A percentile compares a stretch with the other conserved stretches of the same genome.
Conservation (phyloP, 2,888 invertebrate genomes). For the Troides helena region DNA sequence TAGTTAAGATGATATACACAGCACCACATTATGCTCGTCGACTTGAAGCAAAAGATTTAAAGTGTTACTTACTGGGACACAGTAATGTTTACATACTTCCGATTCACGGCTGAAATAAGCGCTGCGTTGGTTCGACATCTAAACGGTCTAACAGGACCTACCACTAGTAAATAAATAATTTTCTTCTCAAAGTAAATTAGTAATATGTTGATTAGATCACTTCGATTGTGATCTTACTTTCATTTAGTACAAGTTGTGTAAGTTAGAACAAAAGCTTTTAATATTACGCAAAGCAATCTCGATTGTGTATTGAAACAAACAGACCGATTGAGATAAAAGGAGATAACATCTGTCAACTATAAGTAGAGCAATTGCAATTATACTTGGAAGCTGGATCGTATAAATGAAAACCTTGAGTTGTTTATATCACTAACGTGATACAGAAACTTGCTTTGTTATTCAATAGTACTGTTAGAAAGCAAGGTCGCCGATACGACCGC, state of each 20-base stretch:
- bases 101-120: too few species aligned
- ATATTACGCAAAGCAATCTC: conserved; percentile 56
- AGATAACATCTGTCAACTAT: conserved; percentile 56
- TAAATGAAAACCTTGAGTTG: conserved; percentile 64
- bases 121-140: too few species aligned
- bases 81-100: too few species aligned
- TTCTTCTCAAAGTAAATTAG: too few species aligned
- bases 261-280: conserved; percentile 44
- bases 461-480: conserved; percentile 68
- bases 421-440: conserved; percentile 71
- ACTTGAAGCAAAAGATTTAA: too few species aligned
- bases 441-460: conserved; percentile 52
- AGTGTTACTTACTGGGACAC: too few species aligned
- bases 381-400: conserved; percentile 46
- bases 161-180: too few species aligned
- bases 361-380: conserved; percentile 49
- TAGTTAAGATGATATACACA: too few species aligned
- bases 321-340: conserved; percentile 56
- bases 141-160: too few species aligned
- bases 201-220: too few species aligned
- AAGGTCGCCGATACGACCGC: conserved; percentile 58
- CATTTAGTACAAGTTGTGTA: conserved; percentile 12
- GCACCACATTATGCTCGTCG: too few species aligned
- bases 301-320: conserved; percentile 59
- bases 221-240: conserved; percentile 13